Evolutionary conservation across 1,140 invertebrate species (phyloP).

Genomic region (Drosophila gunungcola): DNA sequence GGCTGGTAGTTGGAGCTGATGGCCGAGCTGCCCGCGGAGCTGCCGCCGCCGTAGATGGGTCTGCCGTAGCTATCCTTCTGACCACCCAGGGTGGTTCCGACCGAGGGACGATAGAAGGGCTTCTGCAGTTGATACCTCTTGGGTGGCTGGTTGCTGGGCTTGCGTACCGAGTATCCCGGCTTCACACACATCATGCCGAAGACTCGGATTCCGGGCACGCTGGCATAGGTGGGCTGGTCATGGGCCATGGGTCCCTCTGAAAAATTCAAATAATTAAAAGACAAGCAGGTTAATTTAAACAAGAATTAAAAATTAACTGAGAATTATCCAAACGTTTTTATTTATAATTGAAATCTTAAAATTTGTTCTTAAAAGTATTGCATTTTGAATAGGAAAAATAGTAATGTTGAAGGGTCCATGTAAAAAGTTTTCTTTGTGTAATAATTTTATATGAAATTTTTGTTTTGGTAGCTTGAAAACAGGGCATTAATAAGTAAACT

Average conservation of each 20-base stretch:
- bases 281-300: neutral
- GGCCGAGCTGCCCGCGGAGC: conserved; percentile 54
- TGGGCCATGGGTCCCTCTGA: conserved; percentile 96
- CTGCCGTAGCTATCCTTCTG: conserved; percentile 77
- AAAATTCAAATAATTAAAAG: neutral
- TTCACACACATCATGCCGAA: conserved; percentile 96
- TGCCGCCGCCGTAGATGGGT: conserved; percentile 68
- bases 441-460: too few species aligned
- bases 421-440: too few species aligned
- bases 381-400: too few species aligned
- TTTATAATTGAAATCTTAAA: too few species aligned
- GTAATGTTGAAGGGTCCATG: too few species aligned
- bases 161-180: conserved; percentile 77
- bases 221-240: conserved; percentile 96
- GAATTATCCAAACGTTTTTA: too few species aligned
- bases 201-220: conserved; percentile 95
- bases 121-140: conserved; percentile 83
- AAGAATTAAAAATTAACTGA: neutral
- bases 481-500: too few species aligned
- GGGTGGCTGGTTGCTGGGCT: conserved; percentile 80
- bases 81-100: conserved; percentile 27
- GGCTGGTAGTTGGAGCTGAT: conserved; percentile 75
- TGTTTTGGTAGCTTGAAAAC: too few species aligned
- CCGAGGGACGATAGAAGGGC: conserved; percentile 73
- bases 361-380: too few species aligned